Percentiles rank a stretch among this genome's conserved stretches.
phyloP scores from a whole-genome alignment of 37 sponge, comb jelly and placozoan species.

The Spongilla lacustris region DNA sequence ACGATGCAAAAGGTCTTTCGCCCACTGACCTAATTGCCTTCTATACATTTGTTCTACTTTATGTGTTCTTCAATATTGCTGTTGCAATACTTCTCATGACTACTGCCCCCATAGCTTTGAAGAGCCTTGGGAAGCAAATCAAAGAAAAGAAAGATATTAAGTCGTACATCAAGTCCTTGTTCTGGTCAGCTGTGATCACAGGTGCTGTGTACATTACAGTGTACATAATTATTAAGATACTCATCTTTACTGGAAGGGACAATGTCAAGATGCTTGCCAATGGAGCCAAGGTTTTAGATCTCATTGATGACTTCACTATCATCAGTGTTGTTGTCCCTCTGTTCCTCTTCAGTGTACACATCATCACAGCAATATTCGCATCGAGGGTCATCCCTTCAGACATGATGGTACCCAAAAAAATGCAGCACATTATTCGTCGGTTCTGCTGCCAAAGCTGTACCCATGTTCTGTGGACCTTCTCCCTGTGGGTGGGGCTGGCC shows the following conservation, averaged over 20 bases:
- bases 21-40: background rate
- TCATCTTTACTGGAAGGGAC: background rate
- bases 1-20: background rate
- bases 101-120: background rate
- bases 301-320: background rate
- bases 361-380: background rate
- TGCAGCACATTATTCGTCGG: background rate
- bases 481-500: background rate
- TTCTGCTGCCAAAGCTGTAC: background rate
- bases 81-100: background rate
- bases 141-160: background rate
- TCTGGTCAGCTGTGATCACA: background rate
- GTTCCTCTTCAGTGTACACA: background rate
- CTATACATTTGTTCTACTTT: background rate
- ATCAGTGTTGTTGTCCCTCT: background rate
- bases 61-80: background rate
- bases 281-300: background rate
- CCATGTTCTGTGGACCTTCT: background rate
- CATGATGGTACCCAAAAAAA: background rate
- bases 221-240: background rate
- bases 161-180: background rate
- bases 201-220: background rate
- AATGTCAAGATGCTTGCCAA: background rate
- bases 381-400: background rate
- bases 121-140: background rate